A percentile compares a stretch with the other conserved stretches of the same genome.
Evolutionary conservation across 2,113 vertebrate genomes (phyloP).

Genomic region (Chiloscyllium plagiosum): DNA sequence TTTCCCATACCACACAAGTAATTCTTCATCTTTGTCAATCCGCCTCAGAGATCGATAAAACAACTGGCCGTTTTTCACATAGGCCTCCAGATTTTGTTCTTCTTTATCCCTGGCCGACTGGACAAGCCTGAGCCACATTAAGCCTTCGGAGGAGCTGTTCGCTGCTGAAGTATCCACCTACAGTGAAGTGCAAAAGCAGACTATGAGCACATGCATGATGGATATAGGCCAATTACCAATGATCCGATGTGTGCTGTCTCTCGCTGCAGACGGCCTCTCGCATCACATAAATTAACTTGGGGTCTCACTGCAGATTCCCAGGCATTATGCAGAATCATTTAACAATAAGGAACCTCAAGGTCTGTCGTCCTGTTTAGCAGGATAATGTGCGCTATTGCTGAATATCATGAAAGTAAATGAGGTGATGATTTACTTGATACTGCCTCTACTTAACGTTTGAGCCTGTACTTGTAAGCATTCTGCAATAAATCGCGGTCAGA

Average conservation of each 20-base stretch:
- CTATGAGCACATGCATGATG: not conserved
- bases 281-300: not conserved
- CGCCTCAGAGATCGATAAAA: conserved; percentile 90
- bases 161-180: conserved; percentile 94
- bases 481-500: not conserved
- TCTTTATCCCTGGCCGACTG: conserved; percentile 88
- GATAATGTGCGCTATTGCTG: not conserved
- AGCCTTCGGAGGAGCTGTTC: conserved; percentile 82
- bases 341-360: not conserved
- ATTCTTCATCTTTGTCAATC: conserved; percentile 92
- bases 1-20: conserved; percentile 95
- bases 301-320: not conserved
- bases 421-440: not conserved
- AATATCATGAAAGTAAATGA: not conserved
- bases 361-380: not conserved
- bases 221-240: not conserved
- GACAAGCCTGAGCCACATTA: conserved; percentile 93
- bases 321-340: not conserved
- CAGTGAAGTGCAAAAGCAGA: not conserved
- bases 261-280: not conserved
- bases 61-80: conserved; percentile 93
- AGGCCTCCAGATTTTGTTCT: conserved; percentile 95
- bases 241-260: not conserved
- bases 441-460: too few relatives aligned
- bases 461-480: not conserved